Evolutionary conservation across 2,888 invertebrate genomes (phyloP).

Genomic region (Gandaritis pyraliata): DNA sequence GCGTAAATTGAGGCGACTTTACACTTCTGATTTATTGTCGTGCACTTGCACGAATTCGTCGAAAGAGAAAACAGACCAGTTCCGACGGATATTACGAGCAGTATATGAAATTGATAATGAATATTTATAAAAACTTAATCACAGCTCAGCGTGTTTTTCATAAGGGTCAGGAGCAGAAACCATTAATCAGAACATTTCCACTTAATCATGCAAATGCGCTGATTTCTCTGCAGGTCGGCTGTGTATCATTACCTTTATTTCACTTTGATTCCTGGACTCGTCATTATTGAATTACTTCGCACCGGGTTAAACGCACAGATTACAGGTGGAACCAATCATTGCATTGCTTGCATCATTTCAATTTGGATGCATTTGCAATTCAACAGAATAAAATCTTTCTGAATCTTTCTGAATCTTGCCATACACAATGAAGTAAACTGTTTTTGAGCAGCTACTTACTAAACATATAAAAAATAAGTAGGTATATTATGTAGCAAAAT

Average conservation of each 20-base stretch:
- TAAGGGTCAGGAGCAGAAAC: slow-evolving; percentile 69
- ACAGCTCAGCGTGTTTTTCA: slow-evolving; percentile 70
- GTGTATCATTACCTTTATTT: slow-evolving; percentile 56
- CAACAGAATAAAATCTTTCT: slow-evolving; percentile 16
- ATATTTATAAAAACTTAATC: slow-evolving; percentile 82
- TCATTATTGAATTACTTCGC: slow-evolving; percentile 37
- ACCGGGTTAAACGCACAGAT: slow-evolving; percentile 30
- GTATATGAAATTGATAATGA: slow-evolving; percentile 80
- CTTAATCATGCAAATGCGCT: slow-evolving; percentile 69
- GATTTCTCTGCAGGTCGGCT: slow-evolving; percentile 52
- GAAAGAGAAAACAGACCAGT: slow-evolving; percentile 84
- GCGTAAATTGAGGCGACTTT: slow-evolving; percentile 82
- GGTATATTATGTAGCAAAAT: too few species aligned
- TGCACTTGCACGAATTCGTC: slow-evolving; percentile 79
- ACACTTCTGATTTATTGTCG: slow-evolving; percentile 84
- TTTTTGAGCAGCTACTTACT: neutral
- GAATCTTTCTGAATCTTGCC: slow-evolving; percentile 15
- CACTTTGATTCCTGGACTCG: slow-evolving; percentile 50
- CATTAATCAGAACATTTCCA: slow-evolving; percentile 79
- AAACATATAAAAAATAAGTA: too few species aligned
- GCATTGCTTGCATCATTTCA: slow-evolving; percentile 30
- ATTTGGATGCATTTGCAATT: slow-evolving; percentile 28
- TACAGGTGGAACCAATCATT: slow-evolving; percentile 28
- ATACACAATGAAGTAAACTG: slow-evolving; percentile 6
- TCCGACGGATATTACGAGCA: slow-evolving; percentile 75